Percentiles rank a stretch among this genome's conserved stretches.
phyloP scores from a whole-genome alignment of 2,113 vertebrate genomes.

The Mus pahari region DNA sequence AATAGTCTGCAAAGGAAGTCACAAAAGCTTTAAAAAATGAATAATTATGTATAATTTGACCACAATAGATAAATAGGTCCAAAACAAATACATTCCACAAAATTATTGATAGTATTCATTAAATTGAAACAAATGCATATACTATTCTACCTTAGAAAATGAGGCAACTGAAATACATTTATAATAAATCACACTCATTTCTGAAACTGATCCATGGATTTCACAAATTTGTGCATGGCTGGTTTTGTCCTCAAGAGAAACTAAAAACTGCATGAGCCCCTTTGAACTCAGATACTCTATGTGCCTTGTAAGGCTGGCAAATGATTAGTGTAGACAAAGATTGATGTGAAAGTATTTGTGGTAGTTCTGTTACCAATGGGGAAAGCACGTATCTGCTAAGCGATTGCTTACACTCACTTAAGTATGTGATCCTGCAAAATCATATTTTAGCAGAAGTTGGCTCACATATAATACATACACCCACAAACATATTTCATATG shows the following conservation, averaged over 20 bases:
- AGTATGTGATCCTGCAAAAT: neutral
- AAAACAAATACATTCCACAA: neutral
- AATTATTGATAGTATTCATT: neutral
- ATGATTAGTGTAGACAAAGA: neutral
- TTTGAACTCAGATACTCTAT: neutral
- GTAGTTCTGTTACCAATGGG: neutral
- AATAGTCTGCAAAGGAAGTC: neutral
- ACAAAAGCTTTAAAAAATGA: neutral
- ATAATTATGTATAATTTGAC: neutral
- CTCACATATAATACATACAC: neutral
- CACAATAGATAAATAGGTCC: neutral
- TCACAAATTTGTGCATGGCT: neutral
- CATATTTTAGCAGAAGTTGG: neutral
- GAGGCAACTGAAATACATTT: neutral
- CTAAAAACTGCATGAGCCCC: neutral
- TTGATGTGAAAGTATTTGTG: neutral
- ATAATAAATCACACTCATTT: neutral
- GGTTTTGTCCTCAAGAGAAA: neutral
- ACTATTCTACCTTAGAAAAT: neutral
- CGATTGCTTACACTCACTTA: neutral
- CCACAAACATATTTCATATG: neutral
- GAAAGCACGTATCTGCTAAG: conserved; percentile 10
- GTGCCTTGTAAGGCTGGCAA: neutral
- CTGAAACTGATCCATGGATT: neutral
- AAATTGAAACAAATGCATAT: conserved; percentile 18